These are phyloP conservation scores for Corythornis leucogaster DNA, from an alignment of 2,797 vertebrate genomes.

Conservation along the genomic window DNA sequence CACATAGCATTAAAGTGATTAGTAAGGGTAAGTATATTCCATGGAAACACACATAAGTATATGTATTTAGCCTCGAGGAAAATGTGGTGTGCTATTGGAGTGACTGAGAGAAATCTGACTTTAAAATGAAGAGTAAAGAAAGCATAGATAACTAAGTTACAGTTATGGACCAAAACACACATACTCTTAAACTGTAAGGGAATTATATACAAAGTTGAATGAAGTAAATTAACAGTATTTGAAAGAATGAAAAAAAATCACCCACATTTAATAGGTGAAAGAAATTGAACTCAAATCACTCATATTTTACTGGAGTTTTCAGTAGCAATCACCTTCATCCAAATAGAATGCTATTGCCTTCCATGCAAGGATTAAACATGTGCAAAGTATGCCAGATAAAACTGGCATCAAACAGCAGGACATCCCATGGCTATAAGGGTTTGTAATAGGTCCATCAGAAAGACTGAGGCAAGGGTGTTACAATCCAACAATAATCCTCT, in stretches of 20 bases:
- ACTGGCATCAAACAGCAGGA: background rate
- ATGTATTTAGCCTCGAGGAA: background rate
- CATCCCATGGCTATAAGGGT: background rate
- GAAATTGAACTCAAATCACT: background rate
- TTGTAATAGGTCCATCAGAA: background rate
- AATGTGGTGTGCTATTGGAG: background rate
- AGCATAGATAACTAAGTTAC: background rate
- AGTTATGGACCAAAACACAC: background rate
- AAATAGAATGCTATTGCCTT: background rate
- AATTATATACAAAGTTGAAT: background rate
- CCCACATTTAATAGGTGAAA: background rate
- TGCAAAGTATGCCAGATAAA: background rate
- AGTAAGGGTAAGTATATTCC: background rate
- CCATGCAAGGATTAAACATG: background rate
- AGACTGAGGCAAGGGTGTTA: fast-evolving
- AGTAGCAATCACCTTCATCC: background rate
- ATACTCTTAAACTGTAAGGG: background rate
- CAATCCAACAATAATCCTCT: background rate
- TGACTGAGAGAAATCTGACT: background rate
- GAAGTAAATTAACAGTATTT: background rate
- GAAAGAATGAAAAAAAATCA: background rate
- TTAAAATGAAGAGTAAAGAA: background rate
- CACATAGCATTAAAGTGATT: background rate
- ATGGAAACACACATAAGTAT: background rate
- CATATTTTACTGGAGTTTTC: background rate